Evolutionary conservation across 1,140 invertebrate species (phyloP).

Genomic region (Cheumatopsyche charites): DNA sequence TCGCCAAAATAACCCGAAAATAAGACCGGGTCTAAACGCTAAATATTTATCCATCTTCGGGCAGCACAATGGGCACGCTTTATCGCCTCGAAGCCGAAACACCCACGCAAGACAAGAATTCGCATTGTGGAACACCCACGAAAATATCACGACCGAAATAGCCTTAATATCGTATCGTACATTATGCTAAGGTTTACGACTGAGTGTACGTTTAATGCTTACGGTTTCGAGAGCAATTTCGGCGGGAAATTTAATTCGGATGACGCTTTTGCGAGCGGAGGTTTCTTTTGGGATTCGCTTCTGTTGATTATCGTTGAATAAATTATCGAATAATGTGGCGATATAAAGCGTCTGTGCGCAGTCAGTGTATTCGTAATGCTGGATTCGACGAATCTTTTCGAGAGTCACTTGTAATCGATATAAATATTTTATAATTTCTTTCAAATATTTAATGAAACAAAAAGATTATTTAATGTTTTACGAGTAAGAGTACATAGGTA

Average conservation of each 20-base stretch:
- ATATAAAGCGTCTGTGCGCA: too few relatives aligned
- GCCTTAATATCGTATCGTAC: background rate
- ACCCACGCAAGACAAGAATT: conserved; percentile 10
- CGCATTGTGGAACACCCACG: background rate
- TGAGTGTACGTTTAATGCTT: background rate
- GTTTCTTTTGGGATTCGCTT: background rate
- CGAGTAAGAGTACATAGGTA: too few relatives aligned
- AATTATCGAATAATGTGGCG: background rate
- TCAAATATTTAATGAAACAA: too few relatives aligned
- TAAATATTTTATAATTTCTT: too few relatives aligned
- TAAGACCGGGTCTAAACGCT: conserved; percentile 43
- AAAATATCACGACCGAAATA: background rate
- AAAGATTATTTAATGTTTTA: too few relatives aligned
- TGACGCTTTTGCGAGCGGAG: background rate
- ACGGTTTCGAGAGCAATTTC: background rate
- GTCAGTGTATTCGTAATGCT: too few relatives aligned
- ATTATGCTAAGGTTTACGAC: background rate
- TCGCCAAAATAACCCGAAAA: too few relatives aligned
- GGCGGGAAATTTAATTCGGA: background rate
- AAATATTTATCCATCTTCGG: conserved; percentile 44
- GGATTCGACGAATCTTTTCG: background rate
- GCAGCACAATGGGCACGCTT: conserved; percentile 43
- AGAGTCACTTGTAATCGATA: background rate
- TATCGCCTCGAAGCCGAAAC: conserved; percentile 41
- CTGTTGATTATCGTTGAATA: background rate